Percentiles rank a stretch among this genome's conserved stretches.
Conservation (phyloP, 2,797 vertebrate species). For the Sandelia bainsii region DNA sequence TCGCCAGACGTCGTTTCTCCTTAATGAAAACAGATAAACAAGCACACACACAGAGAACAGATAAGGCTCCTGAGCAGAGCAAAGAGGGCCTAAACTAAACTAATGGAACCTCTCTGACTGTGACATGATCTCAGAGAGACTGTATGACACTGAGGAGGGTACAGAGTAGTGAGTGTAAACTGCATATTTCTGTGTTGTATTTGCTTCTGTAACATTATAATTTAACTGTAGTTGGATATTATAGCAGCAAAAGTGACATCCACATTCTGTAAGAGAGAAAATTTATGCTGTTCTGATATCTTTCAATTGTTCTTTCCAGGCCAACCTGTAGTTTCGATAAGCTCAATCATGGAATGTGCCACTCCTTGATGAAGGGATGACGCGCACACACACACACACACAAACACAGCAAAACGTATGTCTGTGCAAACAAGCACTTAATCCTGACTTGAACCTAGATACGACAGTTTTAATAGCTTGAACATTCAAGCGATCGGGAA, state of each 20-base stretch:
- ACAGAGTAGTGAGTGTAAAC: conserved; percentile 12
- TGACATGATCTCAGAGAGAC: conserved; percentile 13
- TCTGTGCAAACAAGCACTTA: conserved; percentile 11
- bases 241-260: conserved; percentile 24
- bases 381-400: conserved; percentile 1
- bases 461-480: neutral
- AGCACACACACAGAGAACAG: conserved; percentile 34
- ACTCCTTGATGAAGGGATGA: conserved; percentile 60
- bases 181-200: neutral
- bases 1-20: conserved; percentile 95
- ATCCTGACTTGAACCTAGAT: neutral
- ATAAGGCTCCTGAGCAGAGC: conserved; percentile 35
- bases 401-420: conserved; percentile 24
- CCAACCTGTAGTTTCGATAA: conserved; percentile 49
- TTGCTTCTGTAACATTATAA: conserved; percentile 17
- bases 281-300: conserved; percentile 25
- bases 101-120: conserved; percentile 21
- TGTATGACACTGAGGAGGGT: neutral
- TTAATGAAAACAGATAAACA: conserved; percentile 64
- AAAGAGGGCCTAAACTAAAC: conserved; percentile 4
- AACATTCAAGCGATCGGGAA: neutral
- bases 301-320: conserved; percentile 32
- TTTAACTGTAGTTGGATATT: conserved; percentile 16
- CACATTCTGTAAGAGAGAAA: conserved; percentile 12
- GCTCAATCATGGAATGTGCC: conserved; percentile 70